phyloP scores from a whole-genome alignment of 2,888 invertebrate genomes.

The Drosophila prolongata region DNA sequence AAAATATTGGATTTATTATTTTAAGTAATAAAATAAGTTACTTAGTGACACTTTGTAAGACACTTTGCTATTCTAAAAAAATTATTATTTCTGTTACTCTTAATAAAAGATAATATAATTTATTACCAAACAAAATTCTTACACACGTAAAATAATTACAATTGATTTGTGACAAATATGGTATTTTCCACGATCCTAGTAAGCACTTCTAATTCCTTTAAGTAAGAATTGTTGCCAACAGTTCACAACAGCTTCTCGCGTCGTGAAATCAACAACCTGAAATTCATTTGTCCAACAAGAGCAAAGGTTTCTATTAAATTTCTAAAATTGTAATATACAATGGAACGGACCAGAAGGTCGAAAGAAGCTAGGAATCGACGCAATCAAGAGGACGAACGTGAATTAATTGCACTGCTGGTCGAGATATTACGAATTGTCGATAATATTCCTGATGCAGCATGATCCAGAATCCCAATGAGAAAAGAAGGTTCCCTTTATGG shows the following conservation, averaged over 20 bases:
- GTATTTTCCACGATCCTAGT: not conserved
- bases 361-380: not conserved
- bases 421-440: slow-evolving; percentile 2
- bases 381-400: too few relatives aligned
- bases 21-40: too few relatives aligned
- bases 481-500: too few relatives aligned
- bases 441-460: slow-evolving; percentile 12
- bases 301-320: not conserved
- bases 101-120: too few relatives aligned
- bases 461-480: too few relatives aligned
- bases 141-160: too few relatives aligned
- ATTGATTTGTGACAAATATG: too few relatives aligned
- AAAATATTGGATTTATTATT: not conserved
- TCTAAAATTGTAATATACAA: not conserved
- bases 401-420: not conserved
- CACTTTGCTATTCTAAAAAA: too few relatives aligned
- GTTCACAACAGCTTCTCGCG: not conserved
- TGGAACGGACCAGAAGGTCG: not conserved
- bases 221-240: not conserved
- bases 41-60: too few relatives aligned
- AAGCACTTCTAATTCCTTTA: slow-evolving; percentile 2
- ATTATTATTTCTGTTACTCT: too few relatives aligned
- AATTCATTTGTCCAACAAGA: not conserved
- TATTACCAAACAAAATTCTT: too few relatives aligned
- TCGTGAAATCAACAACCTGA: not conserved